Evolutionary conservation across 2,113 vertebrate genomes (phyloP), one percentile per base, ranked within the genome.

Genomic region (Channa argus): DNA sequence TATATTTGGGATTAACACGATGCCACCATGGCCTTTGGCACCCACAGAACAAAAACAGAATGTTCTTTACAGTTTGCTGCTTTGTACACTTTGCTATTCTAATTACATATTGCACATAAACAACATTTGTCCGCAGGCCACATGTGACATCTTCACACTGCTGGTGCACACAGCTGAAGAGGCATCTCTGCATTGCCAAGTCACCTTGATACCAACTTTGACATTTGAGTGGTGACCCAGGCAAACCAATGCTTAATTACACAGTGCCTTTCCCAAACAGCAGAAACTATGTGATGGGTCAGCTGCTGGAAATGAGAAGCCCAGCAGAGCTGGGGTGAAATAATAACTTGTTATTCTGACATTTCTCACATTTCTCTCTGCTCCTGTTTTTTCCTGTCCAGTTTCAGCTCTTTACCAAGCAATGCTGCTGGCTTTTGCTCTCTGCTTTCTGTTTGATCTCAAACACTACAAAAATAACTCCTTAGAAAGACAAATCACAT

Each of bases 151-250:
- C 70, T 79, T 74, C 49, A 45, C 54, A 50, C 52, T 52, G 38
- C 58, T 24, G 47, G 43, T 47, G n/a, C 45, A 38, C 63, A 61
- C 45, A 39, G 58, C 79, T 56, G 77, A 74, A 65, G 33, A 79
- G 71, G 34, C 39, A 14, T 71, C 56, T 39, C 72, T 73, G 43
- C 45, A 56, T 9, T 63, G 63, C 70, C 87, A 84, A 84, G 81
- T 92, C 88, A 91, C 84, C 74, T 87, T 87, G 84, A 87, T 84
- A 82, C 82, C 76, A 62, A 84, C 73, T 53, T 50, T 86, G 76
- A 78, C 80, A 82, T 89, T 84, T 83, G 62, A 86, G 70, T 58
- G 63, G 33, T 58, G 51, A 50, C 74, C 83, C 50, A 58, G 65
- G 68, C 75, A 77, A 37, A 39, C n/a, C 59, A 36, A 49, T 79